Conservation (phyloP, 2,888 invertebrate genomes). For the Oligia fasciuncula region DNA sequence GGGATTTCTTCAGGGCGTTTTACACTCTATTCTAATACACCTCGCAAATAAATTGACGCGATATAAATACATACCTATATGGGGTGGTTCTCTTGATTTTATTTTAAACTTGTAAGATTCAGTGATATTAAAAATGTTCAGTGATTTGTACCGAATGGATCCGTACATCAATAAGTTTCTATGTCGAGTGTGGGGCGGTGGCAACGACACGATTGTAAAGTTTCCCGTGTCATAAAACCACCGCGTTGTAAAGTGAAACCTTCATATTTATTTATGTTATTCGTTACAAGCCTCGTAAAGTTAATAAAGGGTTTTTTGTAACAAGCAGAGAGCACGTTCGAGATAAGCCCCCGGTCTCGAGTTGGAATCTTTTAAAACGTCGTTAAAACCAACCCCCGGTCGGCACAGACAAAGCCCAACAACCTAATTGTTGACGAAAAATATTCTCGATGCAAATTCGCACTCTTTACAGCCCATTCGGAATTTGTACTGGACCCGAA, state of each 20-base stretch:
- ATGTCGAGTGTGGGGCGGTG: conserved; percentile 57
- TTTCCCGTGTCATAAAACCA: conserved; percentile 79
- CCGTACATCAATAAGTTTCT: conserved; percentile 58
- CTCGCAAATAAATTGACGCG: conserved; percentile 12
- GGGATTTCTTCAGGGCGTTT: neutral
- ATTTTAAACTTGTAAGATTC: conserved; percentile 8
- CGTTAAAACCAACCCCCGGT: conserved; percentile 88
- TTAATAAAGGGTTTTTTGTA: conserved; percentile 89
- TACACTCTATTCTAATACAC: neutral
- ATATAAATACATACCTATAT: neutral
- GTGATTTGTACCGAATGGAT: conserved; percentile 16
- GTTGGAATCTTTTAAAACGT: conserved; percentile 89
- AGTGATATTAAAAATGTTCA: conserved; percentile 7
- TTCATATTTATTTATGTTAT: conserved; percentile 89
- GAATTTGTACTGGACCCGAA: conserved; percentile 87
- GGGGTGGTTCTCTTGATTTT: neutral
- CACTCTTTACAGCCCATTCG: conserved; percentile 88
- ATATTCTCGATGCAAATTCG: conserved; percentile 89
- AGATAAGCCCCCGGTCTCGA: conserved; percentile 86
- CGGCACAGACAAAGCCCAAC: conserved; percentile 85
- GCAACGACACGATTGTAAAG: conserved; percentile 78
- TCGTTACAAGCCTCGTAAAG: conserved; percentile 88
- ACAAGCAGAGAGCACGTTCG: conserved; percentile 85
- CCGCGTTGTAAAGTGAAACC: conserved; percentile 81
- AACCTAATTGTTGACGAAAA: conserved; percentile 89